Percentiles rank a stretch among this genome's conserved stretches.
Evolutionary conservation across 2,888 invertebrate genomes (phyloP).

Genomic region (Lobophora halterata): DNA sequence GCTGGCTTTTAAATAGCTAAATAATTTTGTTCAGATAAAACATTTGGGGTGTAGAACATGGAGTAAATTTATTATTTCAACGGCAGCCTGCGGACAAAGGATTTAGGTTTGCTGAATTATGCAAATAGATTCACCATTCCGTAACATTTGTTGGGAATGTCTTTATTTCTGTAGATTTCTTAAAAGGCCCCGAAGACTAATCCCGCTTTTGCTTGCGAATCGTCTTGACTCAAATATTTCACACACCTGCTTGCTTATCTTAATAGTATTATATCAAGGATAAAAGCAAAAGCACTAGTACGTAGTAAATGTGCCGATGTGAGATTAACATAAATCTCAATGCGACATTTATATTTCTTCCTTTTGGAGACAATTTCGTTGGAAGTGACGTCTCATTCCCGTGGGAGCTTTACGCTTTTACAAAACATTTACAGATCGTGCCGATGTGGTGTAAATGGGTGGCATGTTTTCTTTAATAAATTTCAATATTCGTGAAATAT

Average conservation of each 20-base stretch:
- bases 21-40: constrained; percentile 72
- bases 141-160: constrained; percentile 79
- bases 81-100: constrained; percentile 73
- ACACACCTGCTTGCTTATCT: constrained; percentile 49
- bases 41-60: constrained; percentile 67
- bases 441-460: constrained; percentile 11
- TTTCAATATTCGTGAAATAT: constrained; percentile 17
- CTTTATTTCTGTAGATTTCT: constrained; percentile 77
- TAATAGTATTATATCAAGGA: constrained; percentile 40
- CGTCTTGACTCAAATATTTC: constrained; percentile 53
- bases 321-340: constrained; percentile 43
- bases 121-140: constrained; percentile 80
- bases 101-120: constrained; percentile 76
- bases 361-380: constrained; percentile 34
- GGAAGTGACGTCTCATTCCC: constrained; percentile 29
- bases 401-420: constrained; percentile 24
- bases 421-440: constrained; percentile 24
- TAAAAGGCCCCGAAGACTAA: constrained; percentile 68
- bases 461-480: constrained; percentile 16
- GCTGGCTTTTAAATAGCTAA: constrained; percentile 61
- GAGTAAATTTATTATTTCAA: constrained; percentile 77
- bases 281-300: constrained; percentile 37
- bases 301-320: constrained; percentile 32
- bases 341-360: constrained; percentile 39
- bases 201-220: constrained; percentile 65